These are phyloP conservation scores for Lerista edwardsae DNA, from an alignment of 2,797 vertebrate genomes.

Conservation along the genomic window DNA sequence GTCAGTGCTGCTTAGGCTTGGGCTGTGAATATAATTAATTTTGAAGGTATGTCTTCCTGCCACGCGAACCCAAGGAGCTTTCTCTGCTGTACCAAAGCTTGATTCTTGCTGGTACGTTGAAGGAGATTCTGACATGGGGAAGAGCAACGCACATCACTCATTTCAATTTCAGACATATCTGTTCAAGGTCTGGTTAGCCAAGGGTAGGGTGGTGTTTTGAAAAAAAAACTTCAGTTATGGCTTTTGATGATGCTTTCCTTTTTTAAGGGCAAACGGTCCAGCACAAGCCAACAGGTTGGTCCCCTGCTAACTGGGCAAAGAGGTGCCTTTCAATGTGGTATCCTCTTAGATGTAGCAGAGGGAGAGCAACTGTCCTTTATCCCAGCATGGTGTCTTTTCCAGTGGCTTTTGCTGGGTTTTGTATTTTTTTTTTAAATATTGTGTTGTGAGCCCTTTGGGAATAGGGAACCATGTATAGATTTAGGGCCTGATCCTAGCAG, in stretches of 20 bases:
- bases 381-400: no score
- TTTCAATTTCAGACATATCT: neutral
- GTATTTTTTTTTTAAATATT: no score
- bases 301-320: no score
- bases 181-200: neutral
- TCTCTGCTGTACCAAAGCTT: neutral
- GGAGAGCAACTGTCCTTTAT: no score
- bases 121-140: neutral
- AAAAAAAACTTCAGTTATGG: neutral
- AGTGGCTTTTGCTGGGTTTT: no score
- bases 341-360: no score
- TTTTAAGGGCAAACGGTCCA: neutral
- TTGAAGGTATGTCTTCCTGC: constrained; percentile 25
- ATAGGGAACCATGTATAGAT: no score
- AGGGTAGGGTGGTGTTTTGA: neutral
- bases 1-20: no score
- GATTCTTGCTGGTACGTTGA: neutral
- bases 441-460: no score
- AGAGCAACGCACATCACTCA: neutral
- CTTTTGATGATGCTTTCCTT: neutral
- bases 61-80: neutral
- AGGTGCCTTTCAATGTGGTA: no score
- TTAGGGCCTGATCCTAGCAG: no score
- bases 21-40: neutral
- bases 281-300: neutral